These are phyloP conservation scores for Orthonevra nobilis DNA, from an alignment of 2,888 invertebrate genomes.

Conservation along the genomic window DNA sequence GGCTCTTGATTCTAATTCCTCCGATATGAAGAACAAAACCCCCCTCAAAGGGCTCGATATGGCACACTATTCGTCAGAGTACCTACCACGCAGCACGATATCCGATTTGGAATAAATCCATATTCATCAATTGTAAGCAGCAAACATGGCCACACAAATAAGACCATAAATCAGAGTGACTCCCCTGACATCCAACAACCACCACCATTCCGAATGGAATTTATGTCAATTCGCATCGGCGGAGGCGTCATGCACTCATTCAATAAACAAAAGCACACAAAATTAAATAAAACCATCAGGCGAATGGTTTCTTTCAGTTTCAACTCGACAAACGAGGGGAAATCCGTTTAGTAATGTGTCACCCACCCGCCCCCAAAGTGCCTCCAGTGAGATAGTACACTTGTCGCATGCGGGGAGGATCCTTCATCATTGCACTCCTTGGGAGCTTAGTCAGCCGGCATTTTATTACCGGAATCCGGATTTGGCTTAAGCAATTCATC, in stretches of 20 bases:
- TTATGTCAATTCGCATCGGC: conserved; percentile 47
- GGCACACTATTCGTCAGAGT: not conserved
- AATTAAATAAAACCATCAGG: conserved; percentile 67
- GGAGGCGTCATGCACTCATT: conserved; percentile 49
- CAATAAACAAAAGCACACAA: conserved; percentile 61
- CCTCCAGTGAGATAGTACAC: not conserved
- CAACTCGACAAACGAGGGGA: not conserved
- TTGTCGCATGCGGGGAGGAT: no score
- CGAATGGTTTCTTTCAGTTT: conserved; percentile 58
- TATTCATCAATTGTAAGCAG: conserved; percentile 58
- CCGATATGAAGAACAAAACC: conserved; percentile 5
- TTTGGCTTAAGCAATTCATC: conserved; percentile 63
- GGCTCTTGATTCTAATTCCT: conserved; percentile 30
- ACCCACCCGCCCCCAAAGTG: not conserved
- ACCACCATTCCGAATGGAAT: conserved; percentile 19
- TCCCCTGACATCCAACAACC: conserved; percentile 29
- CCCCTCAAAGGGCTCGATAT: not conserved
- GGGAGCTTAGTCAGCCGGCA: conserved; percentile 38
- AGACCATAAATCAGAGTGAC: conserved; percentile 65
- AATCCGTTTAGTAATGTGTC: conserved; percentile 60
- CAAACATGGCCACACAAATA: conserved; percentile 41
- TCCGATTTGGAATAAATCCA: conserved; percentile 50
- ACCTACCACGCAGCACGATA: conserved; percentile 12
- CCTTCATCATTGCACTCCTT: not conserved
- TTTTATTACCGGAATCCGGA: conserved; percentile 62